A percentile compares a stretch with the other conserved stretches of the same genome.
Conservation (phyloP, 2,888 invertebrate genomes). For the Drosophila pegasa region DNA sequence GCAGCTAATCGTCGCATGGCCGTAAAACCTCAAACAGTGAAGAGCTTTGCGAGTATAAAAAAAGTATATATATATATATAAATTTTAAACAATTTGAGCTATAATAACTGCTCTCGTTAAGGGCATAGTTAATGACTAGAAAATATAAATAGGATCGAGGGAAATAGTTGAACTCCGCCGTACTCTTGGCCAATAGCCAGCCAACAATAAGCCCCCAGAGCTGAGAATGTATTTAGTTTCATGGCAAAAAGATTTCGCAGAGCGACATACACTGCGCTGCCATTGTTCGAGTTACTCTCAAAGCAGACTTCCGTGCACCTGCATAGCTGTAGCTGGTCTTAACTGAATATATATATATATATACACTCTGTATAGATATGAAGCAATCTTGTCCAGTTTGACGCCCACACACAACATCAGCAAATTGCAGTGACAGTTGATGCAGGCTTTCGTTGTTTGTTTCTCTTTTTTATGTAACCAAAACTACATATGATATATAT, state of each 20-base stretch:
- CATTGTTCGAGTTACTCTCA: constrained; percentile 12
- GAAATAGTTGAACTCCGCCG: neutral
- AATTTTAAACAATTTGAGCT: neutral
- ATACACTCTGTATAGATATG: too few species aligned
- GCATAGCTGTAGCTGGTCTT: constrained; percentile 1
- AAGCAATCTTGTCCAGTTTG: neutral
- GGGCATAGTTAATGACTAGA: neutral
- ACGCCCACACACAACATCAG: constrained; percentile 25
- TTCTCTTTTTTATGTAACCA: too few species aligned
- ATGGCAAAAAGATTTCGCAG: neutral
- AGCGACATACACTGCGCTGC: neutral
- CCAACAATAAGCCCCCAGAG: neutral
- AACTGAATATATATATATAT: neutral
- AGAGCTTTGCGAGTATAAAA: neutral
- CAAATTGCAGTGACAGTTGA: constrained; percentile 7
- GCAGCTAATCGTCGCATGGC: neutral
- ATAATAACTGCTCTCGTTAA: neutral
- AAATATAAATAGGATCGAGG: neutral
- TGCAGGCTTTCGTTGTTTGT: too few species aligned
- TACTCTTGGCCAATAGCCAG: neutral
- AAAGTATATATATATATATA: neutral
- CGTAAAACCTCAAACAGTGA: neutral
- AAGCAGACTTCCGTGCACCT: constrained; percentile 36
- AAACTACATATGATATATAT: too few species aligned
- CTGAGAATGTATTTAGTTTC: constrained; percentile 1